These are phyloP conservation scores for Morone chrysops DNA, from an alignment of 2,113 vertebrate genomes.

Conservation along the genomic window DNA sequence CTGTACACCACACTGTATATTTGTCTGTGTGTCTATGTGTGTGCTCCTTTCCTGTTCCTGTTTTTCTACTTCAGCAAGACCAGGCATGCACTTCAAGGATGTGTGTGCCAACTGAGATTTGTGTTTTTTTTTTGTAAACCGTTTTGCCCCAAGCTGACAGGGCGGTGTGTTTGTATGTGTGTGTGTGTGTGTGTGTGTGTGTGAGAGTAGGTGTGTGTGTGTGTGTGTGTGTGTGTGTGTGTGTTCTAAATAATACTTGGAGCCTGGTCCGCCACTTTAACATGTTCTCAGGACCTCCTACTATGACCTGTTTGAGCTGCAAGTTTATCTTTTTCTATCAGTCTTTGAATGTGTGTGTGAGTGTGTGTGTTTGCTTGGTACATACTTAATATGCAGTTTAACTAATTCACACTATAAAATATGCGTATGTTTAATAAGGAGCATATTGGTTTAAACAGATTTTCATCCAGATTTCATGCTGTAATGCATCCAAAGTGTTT, in stretches of 20 bases:
- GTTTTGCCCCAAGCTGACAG: slow-evolving; percentile 66
- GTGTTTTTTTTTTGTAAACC: slow-evolving; percentile 57
- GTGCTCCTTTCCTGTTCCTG: slow-evolving; percentile 25
- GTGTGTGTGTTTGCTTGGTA: background rate
- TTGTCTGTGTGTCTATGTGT: slow-evolving; percentile 2
- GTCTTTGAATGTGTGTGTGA: background rate
- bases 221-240: background rate
- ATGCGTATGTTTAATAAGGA: background rate
- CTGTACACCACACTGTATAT: background rate
- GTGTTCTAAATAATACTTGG: slow-evolving; percentile 43
- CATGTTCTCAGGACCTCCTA: slow-evolving; percentile 32
- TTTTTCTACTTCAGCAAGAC: slow-evolving; percentile 60
- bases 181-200: slow-evolving; percentile 7
- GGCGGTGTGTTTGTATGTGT: slow-evolving; percentile 2
- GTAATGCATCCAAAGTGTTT: background rate
- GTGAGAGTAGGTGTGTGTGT: too few species aligned
- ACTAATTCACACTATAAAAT: background rate
- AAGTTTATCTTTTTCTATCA: slow-evolving; percentile 9
- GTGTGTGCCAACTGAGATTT: slow-evolving; percentile 59
- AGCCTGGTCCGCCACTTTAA: slow-evolving; percentile 26
- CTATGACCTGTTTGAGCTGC: background rate
- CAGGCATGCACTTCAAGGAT: slow-evolving; percentile 47
- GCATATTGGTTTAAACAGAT: background rate
- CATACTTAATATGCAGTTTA: background rate
- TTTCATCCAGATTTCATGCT: background rate